Conservation (phyloP, 1,140 invertebrate genomes). For the Pseudomyrmex cubaensis region DNA sequence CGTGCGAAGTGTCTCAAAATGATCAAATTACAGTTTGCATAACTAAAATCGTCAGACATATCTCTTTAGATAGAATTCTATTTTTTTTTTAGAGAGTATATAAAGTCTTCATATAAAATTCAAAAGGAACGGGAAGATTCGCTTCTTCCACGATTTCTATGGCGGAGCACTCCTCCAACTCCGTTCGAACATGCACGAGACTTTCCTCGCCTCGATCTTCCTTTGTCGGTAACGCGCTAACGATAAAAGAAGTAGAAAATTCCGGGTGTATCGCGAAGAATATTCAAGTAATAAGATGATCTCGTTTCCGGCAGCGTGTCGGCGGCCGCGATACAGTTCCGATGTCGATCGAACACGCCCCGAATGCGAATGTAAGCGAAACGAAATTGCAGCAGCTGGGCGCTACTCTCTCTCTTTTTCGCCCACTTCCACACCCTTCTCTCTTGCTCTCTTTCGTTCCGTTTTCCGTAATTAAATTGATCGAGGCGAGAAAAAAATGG, state of each 20-base stretch:
- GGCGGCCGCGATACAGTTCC: conserved; percentile 25
- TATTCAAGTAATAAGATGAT: conserved; percentile 61
- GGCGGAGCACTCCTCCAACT: neutral
- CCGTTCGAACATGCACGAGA: neutral
- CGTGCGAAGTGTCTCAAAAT: conserved; percentile 15
- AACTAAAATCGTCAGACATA: neutral
- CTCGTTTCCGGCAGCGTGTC: conserved; percentile 40
- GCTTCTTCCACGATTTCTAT: neutral
- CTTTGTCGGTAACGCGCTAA: conserved; percentile 40
- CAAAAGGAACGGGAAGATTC: neutral
- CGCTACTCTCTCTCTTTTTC: conserved; percentile 5
- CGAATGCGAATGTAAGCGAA: conserved; percentile 59
- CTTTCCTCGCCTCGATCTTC: conserved; percentile 12
- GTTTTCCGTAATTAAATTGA: no score
- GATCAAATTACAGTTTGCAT: conserved; percentile 8
- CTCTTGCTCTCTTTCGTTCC: neutral
- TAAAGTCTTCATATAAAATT: neutral
- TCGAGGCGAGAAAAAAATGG: no score
- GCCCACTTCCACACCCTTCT: neutral
- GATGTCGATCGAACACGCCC: conserved; percentile 47
- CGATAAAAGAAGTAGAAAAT: conserved; percentile 50
- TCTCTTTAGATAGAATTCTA: neutral
- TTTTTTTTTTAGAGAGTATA: neutral
- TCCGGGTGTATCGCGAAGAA: conserved; percentile 51
- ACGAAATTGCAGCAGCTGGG: conserved; percentile 49